A percentile compares a stretch with the other conserved stretches of the same genome.
These are phyloP conservation scores for Calliopum simillimum DNA, from an alignment of 2,888 invertebrate genomes.

Conservation along the genomic window DNA sequence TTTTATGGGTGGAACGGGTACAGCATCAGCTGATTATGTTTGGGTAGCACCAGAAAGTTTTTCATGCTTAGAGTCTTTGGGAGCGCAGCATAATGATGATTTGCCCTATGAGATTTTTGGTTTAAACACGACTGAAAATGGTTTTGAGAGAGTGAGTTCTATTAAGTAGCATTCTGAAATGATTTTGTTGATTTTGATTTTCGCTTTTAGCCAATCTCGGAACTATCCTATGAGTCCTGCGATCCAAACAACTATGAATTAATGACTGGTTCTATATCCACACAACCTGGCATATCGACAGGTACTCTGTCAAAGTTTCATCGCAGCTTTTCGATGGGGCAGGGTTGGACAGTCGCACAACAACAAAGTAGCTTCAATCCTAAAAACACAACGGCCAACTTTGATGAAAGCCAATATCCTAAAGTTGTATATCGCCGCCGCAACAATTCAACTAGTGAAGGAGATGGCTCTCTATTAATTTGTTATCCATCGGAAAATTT, in stretches of 20 bases:
- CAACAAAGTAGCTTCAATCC: conserved; percentile 49
- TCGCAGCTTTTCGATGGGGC: conserved; percentile 89
- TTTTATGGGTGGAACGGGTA: conserved; percentile 57
- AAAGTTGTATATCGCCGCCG: conserved; percentile 72
- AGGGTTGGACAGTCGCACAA: conserved; percentile 67
- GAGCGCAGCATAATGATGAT: conserved; percentile 63
- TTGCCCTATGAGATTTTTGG: conserved; percentile 67
- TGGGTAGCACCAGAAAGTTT: conserved; percentile 67
- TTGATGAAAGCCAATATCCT: conserved; percentile 53
- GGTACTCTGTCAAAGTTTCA: conserved; percentile 72
- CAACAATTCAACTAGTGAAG: conserved; percentile 79
- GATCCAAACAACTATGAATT: conserved; percentile 64
- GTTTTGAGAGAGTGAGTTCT: conserved; percentile 63
- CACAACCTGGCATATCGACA: conserved; percentile 45
- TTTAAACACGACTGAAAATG: conserved; percentile 59
- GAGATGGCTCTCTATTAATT: conserved; percentile 71
- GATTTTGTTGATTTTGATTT: background rate
- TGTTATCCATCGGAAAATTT: conserved; percentile 91
- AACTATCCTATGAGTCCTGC: conserved; percentile 66
- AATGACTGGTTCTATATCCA: conserved; percentile 56
- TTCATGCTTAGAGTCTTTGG: conserved; percentile 65
- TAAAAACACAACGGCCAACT: conserved; percentile 37
- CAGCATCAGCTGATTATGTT: conserved; percentile 64
- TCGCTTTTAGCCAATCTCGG: conserved; percentile 62
- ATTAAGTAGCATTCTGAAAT: background rate